These are phyloP conservation scores for Platycercus adscitus DNA, from an alignment of 2,113 vertebrate genomes.

Conservation along the genomic window DNA sequence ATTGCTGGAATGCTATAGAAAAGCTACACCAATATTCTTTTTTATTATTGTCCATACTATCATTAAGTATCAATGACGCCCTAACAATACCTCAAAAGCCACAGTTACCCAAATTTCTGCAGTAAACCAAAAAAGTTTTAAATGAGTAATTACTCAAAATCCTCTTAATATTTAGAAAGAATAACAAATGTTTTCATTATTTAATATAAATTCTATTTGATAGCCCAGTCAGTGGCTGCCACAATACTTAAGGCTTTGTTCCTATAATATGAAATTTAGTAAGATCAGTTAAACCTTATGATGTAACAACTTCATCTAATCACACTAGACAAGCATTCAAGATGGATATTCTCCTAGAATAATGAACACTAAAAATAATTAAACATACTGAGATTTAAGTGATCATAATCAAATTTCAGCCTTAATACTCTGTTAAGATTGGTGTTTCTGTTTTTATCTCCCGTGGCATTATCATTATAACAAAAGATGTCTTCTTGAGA, in stretches of 20 bases:
- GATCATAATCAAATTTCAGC: constrained; percentile 4
- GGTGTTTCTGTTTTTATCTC: not conserved
- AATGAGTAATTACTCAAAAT: not conserved
- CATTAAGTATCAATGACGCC: not conserved
- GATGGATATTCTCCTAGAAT: not conserved
- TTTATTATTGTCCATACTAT: not conserved
- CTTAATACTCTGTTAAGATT: not conserved
- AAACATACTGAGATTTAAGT: constrained; percentile 15
- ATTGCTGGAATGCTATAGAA: not conserved
- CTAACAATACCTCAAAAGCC: not conserved
- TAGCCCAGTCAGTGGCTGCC: not conserved
- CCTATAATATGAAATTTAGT: not conserved
- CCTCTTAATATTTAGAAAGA: not conserved
- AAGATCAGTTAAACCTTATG: not conserved
- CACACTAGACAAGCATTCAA: not conserved
- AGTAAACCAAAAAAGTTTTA: not conserved
- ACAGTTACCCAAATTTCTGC: not conserved
- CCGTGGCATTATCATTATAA: not conserved
- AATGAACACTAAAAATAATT: constrained; percentile 26
- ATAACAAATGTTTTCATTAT: not conserved
- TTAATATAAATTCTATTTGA: constrained; percentile 10
- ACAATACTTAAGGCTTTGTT: not conserved
- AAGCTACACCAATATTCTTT: not conserved
- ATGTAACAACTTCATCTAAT: not conserved
- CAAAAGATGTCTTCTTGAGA: not conserved